Evolutionary conservation across 2,888 invertebrate genomes (phyloP), one percentile per base, ranked within the genome.

Genomic region (Ectobius pallidus): DNA sequence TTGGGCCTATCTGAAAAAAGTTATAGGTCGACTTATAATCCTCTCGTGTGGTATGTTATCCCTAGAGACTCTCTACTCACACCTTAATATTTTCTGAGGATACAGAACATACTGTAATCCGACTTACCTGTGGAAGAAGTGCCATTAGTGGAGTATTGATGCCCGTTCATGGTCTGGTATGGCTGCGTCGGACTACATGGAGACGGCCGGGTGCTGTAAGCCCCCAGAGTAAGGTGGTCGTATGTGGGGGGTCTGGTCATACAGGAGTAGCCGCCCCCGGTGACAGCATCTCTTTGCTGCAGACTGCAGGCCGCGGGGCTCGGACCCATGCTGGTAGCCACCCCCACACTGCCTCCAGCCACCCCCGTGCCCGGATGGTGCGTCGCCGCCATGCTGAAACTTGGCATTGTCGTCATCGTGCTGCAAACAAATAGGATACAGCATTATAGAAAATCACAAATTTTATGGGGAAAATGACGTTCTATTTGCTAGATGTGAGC

Each of bases 131-230:
- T 87, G 34, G 88, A 87, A 11, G 85, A 85, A 16, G 86, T 83
- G 73, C 87, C 87, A 78, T 85, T 85, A 39, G 85, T 82, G 75
- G 83, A 82, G 78, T 86, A 86, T 79, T 86, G 86, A 72, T 76
- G 73, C 72, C 84, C 82, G 77, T 80, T 78, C 77, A 79, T 77
- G 72, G 87, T 85, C 81, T 90, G 90, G 84, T 89, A 89, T 44
- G 88, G 89, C 81, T 89, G 91, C 77, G 87, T 90, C 81, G 85
- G 92, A 84, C 85, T 92, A 87, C 83, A 91, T 81, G 82, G 88
- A 73, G 85, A 80, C 32, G 75, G 76, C 18, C 75, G 55, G 14
- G 73, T 55, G 34, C 84, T 81, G 77, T 85, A 86, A 75, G 81
- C 82, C 75, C 83, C 82, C 67, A 85, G 81, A 62, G 84, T 82